phyloP scores from a whole-genome alignment of 2,113 vertebrate genomes.

The Phyllostomus discolor region DNA sequence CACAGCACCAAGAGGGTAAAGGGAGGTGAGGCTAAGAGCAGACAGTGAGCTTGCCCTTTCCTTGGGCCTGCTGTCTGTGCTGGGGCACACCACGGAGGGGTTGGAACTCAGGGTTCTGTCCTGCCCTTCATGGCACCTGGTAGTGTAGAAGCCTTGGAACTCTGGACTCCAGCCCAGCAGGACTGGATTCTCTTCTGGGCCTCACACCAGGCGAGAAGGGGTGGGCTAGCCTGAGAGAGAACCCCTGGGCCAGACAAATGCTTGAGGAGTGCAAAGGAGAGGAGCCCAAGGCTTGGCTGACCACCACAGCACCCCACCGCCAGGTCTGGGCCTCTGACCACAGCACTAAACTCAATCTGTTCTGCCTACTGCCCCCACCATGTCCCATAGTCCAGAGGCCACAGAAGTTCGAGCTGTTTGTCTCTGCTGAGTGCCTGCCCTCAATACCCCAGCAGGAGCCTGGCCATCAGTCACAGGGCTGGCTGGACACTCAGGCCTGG shows the following conservation, averaged over 20 bases:
- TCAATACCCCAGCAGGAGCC: constrained; percentile 20
- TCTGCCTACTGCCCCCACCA: constrained; percentile 50
- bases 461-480: constrained; percentile 59
- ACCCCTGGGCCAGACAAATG: background rate
- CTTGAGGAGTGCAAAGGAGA: background rate
- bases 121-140: background rate
- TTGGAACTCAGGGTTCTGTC: background rate
- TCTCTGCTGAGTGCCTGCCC: constrained; percentile 32
- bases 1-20: background rate
- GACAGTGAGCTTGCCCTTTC: background rate
- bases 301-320: background rate
- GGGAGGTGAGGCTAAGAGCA: background rate
- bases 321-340: background rate
- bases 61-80: background rate
- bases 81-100: background rate
- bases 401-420: background rate
- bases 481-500: constrained; percentile 17
- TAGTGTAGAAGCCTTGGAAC: background rate
- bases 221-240: background rate
- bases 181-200: background rate
- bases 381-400: constrained; percentile 34
- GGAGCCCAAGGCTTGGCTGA: background rate
- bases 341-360: constrained; percentile 35
- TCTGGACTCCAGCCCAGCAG: background rate
- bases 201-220: background rate